phyloP scores from a whole-genome alignment of 2,113 vertebrate genomes.

The Alethe castanea region DNA sequence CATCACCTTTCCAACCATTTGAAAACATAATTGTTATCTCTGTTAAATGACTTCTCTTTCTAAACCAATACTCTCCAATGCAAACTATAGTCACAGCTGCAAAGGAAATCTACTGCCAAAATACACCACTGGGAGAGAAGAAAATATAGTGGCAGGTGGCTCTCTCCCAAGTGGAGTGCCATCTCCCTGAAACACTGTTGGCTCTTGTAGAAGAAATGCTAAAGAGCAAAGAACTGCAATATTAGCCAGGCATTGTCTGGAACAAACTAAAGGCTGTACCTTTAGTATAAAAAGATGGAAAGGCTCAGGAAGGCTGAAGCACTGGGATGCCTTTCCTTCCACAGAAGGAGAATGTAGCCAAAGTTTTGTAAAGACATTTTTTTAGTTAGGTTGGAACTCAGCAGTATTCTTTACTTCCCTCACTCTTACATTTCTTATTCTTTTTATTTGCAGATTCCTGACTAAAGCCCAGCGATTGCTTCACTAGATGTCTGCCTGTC shows the following conservation, averaged over 20 bases:
- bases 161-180: slow-evolving; percentile 11
- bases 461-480: neutral
- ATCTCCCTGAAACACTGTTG: slow-evolving; percentile 6
- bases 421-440: neutral
- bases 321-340: neutral
- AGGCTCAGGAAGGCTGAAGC: neutral
- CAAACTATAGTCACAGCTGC: slow-evolving; percentile 61
- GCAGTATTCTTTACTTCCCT: neutral
- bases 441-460: neutral
- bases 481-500: neutral
- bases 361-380: neutral
- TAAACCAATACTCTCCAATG: slow-evolving; percentile 34
- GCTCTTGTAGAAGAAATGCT: slow-evolving; percentile 12
- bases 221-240: neutral
- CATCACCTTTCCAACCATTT: slow-evolving; percentile 43
- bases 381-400: neutral
- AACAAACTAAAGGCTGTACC: neutral
- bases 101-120: slow-evolving; percentile 62
- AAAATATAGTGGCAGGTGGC: slow-evolving; percentile 59
- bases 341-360: neutral
- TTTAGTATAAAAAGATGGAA: neutral
- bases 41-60: slow-evolving; percentile 49
- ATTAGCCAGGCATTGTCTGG: neutral
- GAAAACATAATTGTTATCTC: slow-evolving; percentile 47
- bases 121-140: slow-evolving; percentile 28